Conservation (phyloP, 2,888 invertebrate genomes). For the Tipula vernalis region DNA sequence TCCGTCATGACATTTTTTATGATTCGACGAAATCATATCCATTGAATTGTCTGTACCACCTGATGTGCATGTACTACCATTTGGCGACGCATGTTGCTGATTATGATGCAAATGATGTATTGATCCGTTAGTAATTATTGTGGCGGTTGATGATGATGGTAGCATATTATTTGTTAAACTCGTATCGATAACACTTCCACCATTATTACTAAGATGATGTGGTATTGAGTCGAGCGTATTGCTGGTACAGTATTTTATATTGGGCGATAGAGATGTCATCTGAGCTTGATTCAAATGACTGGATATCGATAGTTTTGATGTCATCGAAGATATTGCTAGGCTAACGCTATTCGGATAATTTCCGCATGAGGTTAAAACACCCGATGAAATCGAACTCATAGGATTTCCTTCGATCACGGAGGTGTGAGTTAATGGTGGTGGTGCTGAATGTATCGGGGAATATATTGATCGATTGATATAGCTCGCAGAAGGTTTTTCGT, state of each 20-base stretch:
- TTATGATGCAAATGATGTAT: background rate
- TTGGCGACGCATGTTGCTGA: background rate
- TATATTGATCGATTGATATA: slow-evolving; percentile 5
- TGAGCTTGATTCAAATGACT: background rate
- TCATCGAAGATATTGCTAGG: background rate
- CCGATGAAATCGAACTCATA: background rate
- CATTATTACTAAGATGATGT: background rate
- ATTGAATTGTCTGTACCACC: background rate
- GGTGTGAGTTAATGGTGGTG: background rate
- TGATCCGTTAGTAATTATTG: background rate
- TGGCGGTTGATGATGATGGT: background rate
- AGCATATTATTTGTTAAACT: background rate
- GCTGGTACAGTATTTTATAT: slow-evolving; percentile 34
- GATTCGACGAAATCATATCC: background rate
- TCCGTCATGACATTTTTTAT: background rate
- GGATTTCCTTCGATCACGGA: slow-evolving; percentile 6
- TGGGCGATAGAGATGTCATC: slow-evolving; percentile 18
- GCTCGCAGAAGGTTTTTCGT: background rate
- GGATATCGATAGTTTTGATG: slow-evolving; percentile 5
- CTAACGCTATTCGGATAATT: background rate
- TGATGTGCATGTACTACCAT: background rate
- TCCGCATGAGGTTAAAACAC: background rate
- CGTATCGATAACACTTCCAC: background rate
- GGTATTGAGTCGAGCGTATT: slow-evolving; percentile 7
- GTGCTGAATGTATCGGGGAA: background rate